Evolutionary conservation across 2,797 vertebrate species (phyloP), one percentile per base, ranked within the genome.

Genomic region (Acrocephalus scirpaceus): DNA sequence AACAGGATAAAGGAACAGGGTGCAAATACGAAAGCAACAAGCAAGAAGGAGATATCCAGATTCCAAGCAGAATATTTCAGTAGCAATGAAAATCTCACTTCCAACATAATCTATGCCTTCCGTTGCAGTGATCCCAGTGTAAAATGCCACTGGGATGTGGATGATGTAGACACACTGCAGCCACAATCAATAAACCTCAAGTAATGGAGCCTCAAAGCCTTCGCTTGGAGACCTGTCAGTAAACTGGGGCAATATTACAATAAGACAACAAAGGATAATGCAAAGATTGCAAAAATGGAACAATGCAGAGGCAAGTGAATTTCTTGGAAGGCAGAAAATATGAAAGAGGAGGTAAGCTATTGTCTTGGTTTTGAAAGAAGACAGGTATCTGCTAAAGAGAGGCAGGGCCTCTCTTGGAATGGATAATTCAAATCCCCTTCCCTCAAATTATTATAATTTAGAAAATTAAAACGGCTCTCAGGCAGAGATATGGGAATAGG

Each of bases 161-260:
- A 38, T 94, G 92, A 84, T 88, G 81, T 11, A 38, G 38, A 11
- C 62, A 88, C 61, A 30, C 36, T 92, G 84, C 66, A 92, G 53
- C 64, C 90, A 81, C 0, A 0, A 95, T 73, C 82, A 74, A 96
- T 94, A 91, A 90, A 84, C 71, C 90, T 92, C 88, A 92, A 81
- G 66, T 53, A 70, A 95, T 58, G 66, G 69, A 94, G 30, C 73
- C 85, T 92, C 95, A 90, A 90, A 96, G 66, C 66, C 45, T 86
- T 84, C 0, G 0, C 56, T 73, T 22, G 74, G 34, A 86, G 86
- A 84, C 25, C 85, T 90, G 82, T 85, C 95, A 90, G 72, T 73
- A 92, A 95, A 90, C 54, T 88, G 85, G 93, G 79, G 54, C 95
- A 84, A 26, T 60, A 76, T 90, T 90, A 92, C 94, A 92, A 93